Evolutionary conservation across 2,888 invertebrate species (phyloP).

Genomic region (Lutraria lutraria): DNA sequence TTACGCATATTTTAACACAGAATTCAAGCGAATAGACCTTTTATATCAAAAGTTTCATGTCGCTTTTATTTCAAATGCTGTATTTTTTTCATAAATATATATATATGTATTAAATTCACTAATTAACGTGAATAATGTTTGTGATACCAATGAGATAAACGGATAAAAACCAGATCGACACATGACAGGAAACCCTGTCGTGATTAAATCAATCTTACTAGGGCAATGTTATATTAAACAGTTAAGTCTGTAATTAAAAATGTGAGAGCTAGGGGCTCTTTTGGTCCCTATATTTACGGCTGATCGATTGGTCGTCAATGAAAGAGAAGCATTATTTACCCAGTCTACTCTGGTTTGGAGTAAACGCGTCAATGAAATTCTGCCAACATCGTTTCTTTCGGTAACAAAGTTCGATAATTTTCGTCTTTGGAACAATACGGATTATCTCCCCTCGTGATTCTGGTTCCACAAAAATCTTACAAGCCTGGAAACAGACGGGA

Average conservation of each 20-base stretch:
- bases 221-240: too few relatives aligned
- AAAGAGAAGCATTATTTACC: constrained; percentile 44
- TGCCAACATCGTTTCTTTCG: constrained; percentile 34
- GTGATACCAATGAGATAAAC: too few relatives aligned
- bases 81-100: background rate
- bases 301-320: background rate
- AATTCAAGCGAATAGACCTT: background rate
- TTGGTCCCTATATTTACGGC: too few relatives aligned
- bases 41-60: background rate
- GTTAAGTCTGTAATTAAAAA: too few relatives aligned
- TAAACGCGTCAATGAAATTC: constrained; percentile 52
- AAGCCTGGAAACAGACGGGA: constrained; percentile 67
- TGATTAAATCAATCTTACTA: too few relatives aligned
- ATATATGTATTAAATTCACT: too few relatives aligned
- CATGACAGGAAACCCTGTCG: too few relatives aligned
- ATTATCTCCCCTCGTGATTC: constrained; percentile 41
- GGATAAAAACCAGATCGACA: too few relatives aligned
- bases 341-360: constrained; percentile 69
- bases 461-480: constrained; percentile 35
- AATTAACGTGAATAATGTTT: too few relatives aligned
- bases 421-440: constrained; percentile 42
- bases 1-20: background rate
- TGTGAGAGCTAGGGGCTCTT: too few relatives aligned
- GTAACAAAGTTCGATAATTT: constrained; percentile 32
- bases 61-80: background rate